A percentile compares a stretch with the other conserved stretches of the same genome.
These are phyloP conservation scores for Agrenia bidenticulata DNA, from an alignment of 2,888 invertebrate species.

Conservation along the genomic window DNA sequence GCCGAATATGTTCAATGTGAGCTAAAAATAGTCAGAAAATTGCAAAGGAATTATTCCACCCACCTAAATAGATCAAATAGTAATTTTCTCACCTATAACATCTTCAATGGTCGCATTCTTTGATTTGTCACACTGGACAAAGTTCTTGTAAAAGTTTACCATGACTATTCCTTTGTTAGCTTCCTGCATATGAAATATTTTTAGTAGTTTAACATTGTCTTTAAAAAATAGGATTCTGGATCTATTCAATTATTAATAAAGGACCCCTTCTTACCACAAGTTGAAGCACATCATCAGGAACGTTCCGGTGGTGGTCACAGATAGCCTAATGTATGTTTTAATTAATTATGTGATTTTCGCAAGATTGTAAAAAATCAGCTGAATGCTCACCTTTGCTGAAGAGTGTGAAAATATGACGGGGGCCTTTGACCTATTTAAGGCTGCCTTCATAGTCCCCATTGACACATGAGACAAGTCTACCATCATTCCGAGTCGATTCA, in stretches of 20 bases:
- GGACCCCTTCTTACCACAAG: constrained; percentile 58
- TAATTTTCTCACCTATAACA: constrained; percentile 65
- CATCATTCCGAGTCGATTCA: constrained; percentile 71
- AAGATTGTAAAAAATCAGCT: neutral
- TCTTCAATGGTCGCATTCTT: constrained; percentile 72
- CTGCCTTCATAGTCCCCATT: constrained; percentile 64
- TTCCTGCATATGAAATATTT: constrained; percentile 59
- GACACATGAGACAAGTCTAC: constrained; percentile 68
- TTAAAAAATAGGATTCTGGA: too few relatives aligned
- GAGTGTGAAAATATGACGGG: constrained; percentile 60
- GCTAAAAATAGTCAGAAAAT: too few relatives aligned
- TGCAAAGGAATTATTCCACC: too few relatives aligned
- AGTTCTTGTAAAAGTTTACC: constrained; percentile 86
- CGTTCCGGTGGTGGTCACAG: constrained; percentile 65
- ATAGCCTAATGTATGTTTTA: constrained; percentile 54
- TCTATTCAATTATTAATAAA: too few relatives aligned
- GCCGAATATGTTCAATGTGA: constrained; percentile 82
- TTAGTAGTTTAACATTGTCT: too few relatives aligned
- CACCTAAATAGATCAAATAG: too few relatives aligned
- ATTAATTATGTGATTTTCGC: neutral
- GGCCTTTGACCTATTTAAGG: constrained; percentile 63
- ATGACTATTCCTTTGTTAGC: constrained; percentile 85
- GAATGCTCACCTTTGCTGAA: constrained; percentile 61
- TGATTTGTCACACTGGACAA: constrained; percentile 74
- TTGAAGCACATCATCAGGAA: constrained; percentile 64